Base-by-base conservation (phyloP, 1,140 invertebrate genomes). In the Pseudomyrmex gracilis region DNA sequence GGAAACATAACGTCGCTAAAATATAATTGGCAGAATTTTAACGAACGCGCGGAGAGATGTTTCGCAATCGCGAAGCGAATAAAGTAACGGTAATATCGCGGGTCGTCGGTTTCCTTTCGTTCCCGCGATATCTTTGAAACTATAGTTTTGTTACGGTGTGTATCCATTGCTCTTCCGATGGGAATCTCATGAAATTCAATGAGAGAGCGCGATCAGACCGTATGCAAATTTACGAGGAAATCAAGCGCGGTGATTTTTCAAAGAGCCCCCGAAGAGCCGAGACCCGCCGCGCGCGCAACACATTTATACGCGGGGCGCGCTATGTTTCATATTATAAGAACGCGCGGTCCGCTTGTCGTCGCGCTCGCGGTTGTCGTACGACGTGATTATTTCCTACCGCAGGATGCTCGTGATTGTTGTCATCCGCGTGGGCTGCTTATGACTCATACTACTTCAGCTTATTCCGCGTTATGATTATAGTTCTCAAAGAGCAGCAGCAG, bases 321-420 rank as follows among this genome's bases (percentile, higher is more conserved):
- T n/a, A 53, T 5, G 17, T 61, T 34, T 80, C 34, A 34, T 34
- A 34, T 55, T 24, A 45, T 43, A 12, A 60, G 60, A 85, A 24
- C 13, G 20, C 17, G 17, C 34, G 34, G 34, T 2, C 7, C 5
- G 45, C 24, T 22, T 43, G 67, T 82, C 34, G 45, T 20, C 20
- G 24, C 49, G 49, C 49, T 17, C 13, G 73, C 12, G 15, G 47
- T 53, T 20, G 22, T 34, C 1, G 45, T 70, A 66, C 20, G 64
- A 57, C 53, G 20, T 78, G 64, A 78, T 78, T 78, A 78, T 70
- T 70, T 70, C 12, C 34, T 70, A 70, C 63, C 4, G 17, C 74
- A 78, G 74, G 74, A 78, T 78, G 64, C 64, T 68, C 64, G 76
- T 78, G 74, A 78, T 78, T 78, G 74, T 78, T 78, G 74, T 68